phyloP scores from a whole-genome alignment of 2,888 invertebrate genomes.

The Drosophila hamatofila region DNA sequence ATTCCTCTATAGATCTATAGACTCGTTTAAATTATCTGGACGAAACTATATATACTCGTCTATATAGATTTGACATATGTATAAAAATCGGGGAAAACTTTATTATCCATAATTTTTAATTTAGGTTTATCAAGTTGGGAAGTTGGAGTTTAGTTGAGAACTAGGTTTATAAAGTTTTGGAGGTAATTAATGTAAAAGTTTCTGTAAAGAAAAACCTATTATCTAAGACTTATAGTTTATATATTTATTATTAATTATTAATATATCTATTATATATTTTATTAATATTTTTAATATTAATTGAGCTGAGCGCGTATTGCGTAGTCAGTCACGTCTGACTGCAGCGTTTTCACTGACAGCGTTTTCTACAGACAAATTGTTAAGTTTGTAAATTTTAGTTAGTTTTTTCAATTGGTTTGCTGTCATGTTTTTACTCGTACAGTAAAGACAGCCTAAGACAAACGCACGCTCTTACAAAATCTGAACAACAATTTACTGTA shows the following conservation, averaged over 20 bases:
- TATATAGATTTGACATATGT: no score
- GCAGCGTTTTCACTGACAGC: slow-evolving; percentile 9
- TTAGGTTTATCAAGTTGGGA: no score
- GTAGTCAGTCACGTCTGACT: background rate
- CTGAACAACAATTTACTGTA: background rate
- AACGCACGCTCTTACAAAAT: background rate
- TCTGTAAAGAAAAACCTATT: background rate
- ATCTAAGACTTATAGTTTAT: no score
- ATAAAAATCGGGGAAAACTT: no score
- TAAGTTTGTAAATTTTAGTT: slow-evolving; percentile 33
- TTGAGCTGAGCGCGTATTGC: background rate
- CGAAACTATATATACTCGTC: no score
- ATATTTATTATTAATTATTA: background rate
- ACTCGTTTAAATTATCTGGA: no score
- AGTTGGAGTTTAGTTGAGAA: no score
- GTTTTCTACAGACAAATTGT: slow-evolving; percentile 37
- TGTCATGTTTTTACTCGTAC: slow-evolving; percentile 29
- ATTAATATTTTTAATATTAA: background rate
- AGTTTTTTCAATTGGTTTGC: slow-evolving; percentile 29
- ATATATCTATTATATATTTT: no score
- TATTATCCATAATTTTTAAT: no score
- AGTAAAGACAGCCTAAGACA: background rate
- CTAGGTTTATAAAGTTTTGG: background rate
- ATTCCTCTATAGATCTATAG: no score
- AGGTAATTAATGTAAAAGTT: background rate